Evolutionary conservation across 2,797 vertebrate genomes (phyloP), one percentile per base, ranked within the genome.

Genomic region (Xenops minutus): DNA sequence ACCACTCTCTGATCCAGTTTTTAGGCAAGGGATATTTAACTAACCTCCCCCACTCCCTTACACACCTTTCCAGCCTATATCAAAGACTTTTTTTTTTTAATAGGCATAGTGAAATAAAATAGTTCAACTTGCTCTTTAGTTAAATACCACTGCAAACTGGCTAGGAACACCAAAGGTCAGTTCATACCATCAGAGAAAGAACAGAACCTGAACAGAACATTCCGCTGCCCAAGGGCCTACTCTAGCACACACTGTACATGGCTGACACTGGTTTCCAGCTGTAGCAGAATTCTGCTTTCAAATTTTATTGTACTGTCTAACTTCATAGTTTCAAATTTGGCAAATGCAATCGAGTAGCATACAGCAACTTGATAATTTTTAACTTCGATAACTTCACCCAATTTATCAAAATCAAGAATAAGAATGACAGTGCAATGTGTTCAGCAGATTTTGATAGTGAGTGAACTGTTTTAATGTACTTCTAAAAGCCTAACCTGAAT

Each of bases 201-300:
- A 71, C 16, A 89, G 43, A 74, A 67, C 21, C 32, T 48, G 46
- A 88, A 77, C 24, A 24, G 3, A 80, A 51, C n/a, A 51, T 49
- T 20, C 43, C 36, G 32, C 32, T 54, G 64, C 14, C 26, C 62
- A 59, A 75, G 44, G 32, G 89, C 55, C 73, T 26, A 20, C n/a
- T 79, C 34, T 18, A n/a, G 56, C 16, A 75, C 32, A 72, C 23
- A 27, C 1, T 0, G 29, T 24, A 71, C 7, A 2, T 2, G 13
- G 34, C 15, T 61, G 44, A 69, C 22, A 27, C 26, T 3, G 8
- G 56, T 10, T 87, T 71, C 44, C 62, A 44, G 63, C 14, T 24
- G 19, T 5, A 63, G 52, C 3, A 81, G 11, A 58, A 23, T 58
- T 66, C 9, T 16, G 32, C 46, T 81, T 44, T 55, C 13, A 36